A percentile compares a stretch with the other conserved stretches of the same genome.
Conservation (phyloP, 1,140 invertebrate species). For the Melipona quadrifasciata region DNA sequence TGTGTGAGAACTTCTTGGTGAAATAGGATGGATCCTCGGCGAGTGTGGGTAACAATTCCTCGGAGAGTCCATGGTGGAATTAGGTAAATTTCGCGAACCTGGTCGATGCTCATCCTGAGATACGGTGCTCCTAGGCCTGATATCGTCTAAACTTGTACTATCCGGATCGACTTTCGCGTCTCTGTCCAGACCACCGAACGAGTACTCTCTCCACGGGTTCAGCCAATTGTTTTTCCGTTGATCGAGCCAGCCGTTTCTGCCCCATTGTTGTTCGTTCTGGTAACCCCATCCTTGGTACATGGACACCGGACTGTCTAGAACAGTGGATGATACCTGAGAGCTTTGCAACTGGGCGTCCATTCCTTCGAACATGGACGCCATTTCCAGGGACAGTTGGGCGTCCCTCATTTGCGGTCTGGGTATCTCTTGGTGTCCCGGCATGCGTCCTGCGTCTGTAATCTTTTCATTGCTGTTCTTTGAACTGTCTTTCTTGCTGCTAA, state of each 20-base stretch:
- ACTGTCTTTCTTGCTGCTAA: conserved; percentile 78
- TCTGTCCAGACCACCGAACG: conserved; percentile 76
- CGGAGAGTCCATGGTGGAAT: conserved; percentile 70
- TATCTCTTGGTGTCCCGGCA: conserved; percentile 70
- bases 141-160: conserved; percentile 83
- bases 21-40: conserved; percentile 72
- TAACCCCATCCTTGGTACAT: conserved; percentile 82
- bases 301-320: conserved; percentile 87
- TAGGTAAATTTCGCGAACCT: conserved; percentile 72
- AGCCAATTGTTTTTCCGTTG: conserved; percentile 78
- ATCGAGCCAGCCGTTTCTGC: conserved; percentile 75
- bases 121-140: conserved; percentile 74
- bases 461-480: conserved; percentile 70
- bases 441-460: conserved; percentile 66
- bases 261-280: conserved; percentile 77
- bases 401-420: conserved; percentile 71
- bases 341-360: conserved; percentile 90
- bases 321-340: conserved; percentile 91
- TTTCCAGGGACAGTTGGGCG: conserved; percentile 82
- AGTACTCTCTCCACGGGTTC: conserved; percentile 83
- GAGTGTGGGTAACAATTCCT: conserved; percentile 68
- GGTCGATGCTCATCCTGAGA: conserved; percentile 78
- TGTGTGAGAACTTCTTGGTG: conserved; percentile 73
- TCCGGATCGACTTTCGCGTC: conserved; percentile 85
- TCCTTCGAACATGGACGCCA: conserved; percentile 88